A percentile compares a stretch with the other conserved stretches of the same genome.
Conservation (phyloP, 2,113 vertebrate species). For the Centropristis striata region DNA sequence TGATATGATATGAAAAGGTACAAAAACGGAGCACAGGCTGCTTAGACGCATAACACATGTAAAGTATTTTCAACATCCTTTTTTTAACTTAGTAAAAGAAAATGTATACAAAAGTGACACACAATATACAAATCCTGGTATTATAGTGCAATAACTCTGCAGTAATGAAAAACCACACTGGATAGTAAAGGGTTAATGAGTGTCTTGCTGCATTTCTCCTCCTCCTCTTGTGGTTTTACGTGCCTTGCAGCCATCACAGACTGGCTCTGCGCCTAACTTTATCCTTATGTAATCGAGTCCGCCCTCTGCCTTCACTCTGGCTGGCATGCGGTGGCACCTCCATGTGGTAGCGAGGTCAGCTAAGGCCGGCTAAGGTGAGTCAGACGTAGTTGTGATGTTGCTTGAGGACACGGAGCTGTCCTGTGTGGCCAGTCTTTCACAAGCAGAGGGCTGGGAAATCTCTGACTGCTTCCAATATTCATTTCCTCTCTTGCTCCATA, state of each 20-base stretch:
- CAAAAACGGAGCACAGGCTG: slow-evolving; percentile 31
- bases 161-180: slow-evolving; percentile 27
- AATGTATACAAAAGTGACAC: slow-evolving; percentile 41
- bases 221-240: slow-evolving; percentile 48
- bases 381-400: slow-evolving; percentile 54
- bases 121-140: slow-evolving; percentile 22
- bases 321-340: slow-evolving; percentile 62
- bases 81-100: slow-evolving; percentile 40
- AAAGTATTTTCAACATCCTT: slow-evolving; percentile 28
- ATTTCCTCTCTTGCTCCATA: slow-evolving; percentile 25
- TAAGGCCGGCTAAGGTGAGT: slow-evolving; percentile 50
- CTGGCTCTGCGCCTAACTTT: slow-evolving; percentile 41
- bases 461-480: slow-evolving; percentile 24
- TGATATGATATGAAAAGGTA: slow-evolving; percentile 50
- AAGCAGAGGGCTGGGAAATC: slow-evolving; percentile 34
- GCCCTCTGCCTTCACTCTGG: slow-evolving; percentile 26
- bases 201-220: slow-evolving; percentile 39
- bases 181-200: slow-evolving; percentile 39
- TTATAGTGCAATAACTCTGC: slow-evolving; percentile 53
- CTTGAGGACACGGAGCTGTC: slow-evolving; percentile 79
- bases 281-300: slow-evolving; percentile 53
- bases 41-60: slow-evolving; percentile 28
- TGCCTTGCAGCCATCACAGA: slow-evolving; percentile 41
- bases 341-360: slow-evolving; percentile 41
- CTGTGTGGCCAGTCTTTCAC: slow-evolving; percentile 71